Conservation (phyloP, 2,797 vertebrate genomes). For the Melanotaenia pygmaea region DNA sequence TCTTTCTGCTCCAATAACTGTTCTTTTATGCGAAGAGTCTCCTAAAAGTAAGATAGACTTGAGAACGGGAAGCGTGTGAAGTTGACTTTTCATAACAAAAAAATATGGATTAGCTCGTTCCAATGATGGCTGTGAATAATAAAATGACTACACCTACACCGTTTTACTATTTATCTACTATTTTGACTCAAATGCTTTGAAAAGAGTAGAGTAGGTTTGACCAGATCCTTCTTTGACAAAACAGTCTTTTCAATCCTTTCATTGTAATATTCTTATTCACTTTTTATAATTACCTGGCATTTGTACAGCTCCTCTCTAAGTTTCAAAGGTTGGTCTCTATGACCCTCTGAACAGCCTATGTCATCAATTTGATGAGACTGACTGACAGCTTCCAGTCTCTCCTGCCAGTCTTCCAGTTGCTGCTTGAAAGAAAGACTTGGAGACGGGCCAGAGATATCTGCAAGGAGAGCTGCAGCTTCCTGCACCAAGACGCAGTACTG, state of each 20-base stretch:
- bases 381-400: slow-evolving; percentile 76
- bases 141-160: background rate
- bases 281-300: slow-evolving; percentile 83
- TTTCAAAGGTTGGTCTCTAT: slow-evolving; percentile 75
- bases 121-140: background rate
- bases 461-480: slow-evolving; percentile 85
- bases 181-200: background rate
- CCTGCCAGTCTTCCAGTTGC: slow-evolving; percentile 84
- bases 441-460: slow-evolving; percentile 71
- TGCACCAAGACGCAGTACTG: slow-evolving; percentile 81
- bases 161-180: accelerated
- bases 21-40: slow-evolving; percentile 78
- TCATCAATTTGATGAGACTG: slow-evolving; percentile 56
- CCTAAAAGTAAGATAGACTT: slow-evolving; percentile 65
- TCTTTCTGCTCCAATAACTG: slow-evolving; percentile 83
- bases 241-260: background rate
- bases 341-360: slow-evolving; percentile 29
- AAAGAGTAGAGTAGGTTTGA: accelerated
- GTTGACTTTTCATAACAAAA: background rate
- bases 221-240: background rate
- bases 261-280: background rate
- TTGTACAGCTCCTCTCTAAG: slow-evolving; percentile 85
- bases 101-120: background rate
- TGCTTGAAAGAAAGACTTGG: slow-evolving; percentile 74
- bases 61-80: background rate